phyloP scores from a whole-genome alignment of 2,113 vertebrate species.

The Xiphorhynchus elegans region DNA sequence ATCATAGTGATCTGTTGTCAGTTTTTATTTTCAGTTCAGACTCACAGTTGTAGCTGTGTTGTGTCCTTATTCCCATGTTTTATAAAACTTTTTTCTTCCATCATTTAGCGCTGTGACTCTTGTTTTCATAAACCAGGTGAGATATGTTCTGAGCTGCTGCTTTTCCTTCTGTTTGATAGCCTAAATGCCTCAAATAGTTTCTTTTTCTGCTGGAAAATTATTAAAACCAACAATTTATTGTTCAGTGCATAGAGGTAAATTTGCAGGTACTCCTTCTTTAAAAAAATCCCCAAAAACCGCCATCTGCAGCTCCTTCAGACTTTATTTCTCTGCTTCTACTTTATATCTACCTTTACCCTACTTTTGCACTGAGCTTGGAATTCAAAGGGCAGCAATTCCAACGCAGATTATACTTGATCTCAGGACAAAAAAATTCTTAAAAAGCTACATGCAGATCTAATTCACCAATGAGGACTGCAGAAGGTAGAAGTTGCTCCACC shows the following conservation, averaged over 20 bases:
- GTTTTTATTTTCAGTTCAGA: background rate
- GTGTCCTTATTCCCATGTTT: background rate
- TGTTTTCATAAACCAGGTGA: background rate
- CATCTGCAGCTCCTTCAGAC: background rate
- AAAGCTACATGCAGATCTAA: slow-evolving; percentile 52
- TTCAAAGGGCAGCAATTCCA: slow-evolving; percentile 60
- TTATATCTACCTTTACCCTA: slow-evolving; percentile 59
- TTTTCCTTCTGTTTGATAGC: background rate
- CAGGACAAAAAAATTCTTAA: slow-evolving; percentile 53
- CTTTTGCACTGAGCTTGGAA: slow-evolving; percentile 48
- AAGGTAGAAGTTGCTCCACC: slow-evolving; percentile 28
- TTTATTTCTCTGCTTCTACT: slow-evolving; percentile 38
- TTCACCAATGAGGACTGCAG: slow-evolving; percentile 58
- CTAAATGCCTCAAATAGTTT: background rate
- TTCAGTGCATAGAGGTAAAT: background rate
- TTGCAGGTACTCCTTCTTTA: background rate
- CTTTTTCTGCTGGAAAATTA: background rate
- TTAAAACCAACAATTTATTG: background rate
- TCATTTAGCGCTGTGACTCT: background rate
- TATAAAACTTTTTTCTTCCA: background rate
- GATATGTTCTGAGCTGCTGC: background rate
- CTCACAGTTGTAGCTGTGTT: background rate
- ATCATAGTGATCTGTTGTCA: slow-evolving; percentile 48
- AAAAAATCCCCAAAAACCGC: background rate
- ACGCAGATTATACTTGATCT: slow-evolving; percentile 69